A percentile compares a stretch with the other conserved stretches of the same genome.
phyloP scores from a whole-genome alignment of 2,113 vertebrate genomes.

The Anser cygnoides region DNA sequence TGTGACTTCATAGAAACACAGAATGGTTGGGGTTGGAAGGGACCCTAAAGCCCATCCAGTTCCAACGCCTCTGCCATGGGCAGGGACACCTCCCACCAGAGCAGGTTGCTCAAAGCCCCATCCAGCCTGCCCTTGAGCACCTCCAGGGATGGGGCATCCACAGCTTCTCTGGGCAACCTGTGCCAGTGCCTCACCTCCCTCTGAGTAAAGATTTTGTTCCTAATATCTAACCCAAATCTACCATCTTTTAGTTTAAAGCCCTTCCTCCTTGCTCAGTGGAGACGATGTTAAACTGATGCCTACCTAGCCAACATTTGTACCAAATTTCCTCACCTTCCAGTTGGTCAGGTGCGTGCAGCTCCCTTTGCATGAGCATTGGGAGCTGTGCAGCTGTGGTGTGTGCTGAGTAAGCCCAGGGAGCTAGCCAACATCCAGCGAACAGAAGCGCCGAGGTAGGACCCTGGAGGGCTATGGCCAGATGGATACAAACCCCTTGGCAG shows the following conservation, averaged over 20 bases:
- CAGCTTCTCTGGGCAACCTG: too few relatives aligned
- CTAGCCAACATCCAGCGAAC: background rate
- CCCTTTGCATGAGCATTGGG: fast-evolving
- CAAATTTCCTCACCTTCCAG: background rate
- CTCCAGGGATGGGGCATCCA: too few relatives aligned
- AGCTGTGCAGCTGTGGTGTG: background rate
- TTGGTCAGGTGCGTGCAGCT: background rate
- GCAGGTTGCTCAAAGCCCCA: too few relatives aligned
- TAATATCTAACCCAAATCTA: too few relatives aligned
- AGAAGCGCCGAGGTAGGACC: background rate
- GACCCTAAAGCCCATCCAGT: too few relatives aligned
- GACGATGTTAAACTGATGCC: background rate
- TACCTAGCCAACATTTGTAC: background rate
- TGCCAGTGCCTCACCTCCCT: too few relatives aligned
- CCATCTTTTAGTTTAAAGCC: too few relatives aligned
- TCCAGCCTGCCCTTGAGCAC: too few relatives aligned
- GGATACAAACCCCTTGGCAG: background rate
- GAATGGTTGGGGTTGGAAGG: too few relatives aligned
- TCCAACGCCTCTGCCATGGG: too few relatives aligned
- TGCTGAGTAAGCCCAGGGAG: background rate
- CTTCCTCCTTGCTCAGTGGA: background rate
- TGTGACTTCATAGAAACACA: background rate
- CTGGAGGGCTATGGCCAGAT: background rate
- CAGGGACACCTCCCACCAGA: too few relatives aligned
- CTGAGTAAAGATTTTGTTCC: too few relatives aligned